phyloP scores from a whole-genome alignment of 2,113 vertebrate genomes.

The Hippotragus niger region DNA sequence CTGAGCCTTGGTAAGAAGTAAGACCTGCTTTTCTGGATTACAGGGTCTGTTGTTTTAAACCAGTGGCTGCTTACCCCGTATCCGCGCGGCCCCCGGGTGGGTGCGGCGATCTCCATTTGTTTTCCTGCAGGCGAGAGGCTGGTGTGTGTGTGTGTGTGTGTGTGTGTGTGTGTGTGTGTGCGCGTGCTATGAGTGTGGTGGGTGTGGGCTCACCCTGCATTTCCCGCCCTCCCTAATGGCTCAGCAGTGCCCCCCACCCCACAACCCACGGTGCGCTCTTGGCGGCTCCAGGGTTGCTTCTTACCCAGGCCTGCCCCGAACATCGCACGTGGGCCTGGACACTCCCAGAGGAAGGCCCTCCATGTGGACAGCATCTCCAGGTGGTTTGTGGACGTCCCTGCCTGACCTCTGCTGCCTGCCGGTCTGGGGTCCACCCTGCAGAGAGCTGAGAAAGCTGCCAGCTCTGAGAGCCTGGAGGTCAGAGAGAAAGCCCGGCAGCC shows the following conservation, averaged over 20 bases:
- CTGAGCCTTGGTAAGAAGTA: background rate
- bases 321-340: accelerated
- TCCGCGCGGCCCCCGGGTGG: accelerated
- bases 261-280: accelerated
- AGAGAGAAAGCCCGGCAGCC: background rate
- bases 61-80: accelerated
- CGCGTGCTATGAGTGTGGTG: background rate
- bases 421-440: background rate
- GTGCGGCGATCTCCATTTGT: accelerated
- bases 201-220: background rate
- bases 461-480: background rate
- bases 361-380: accelerated
- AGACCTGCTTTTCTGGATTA: background rate
- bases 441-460: background rate
- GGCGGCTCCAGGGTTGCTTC: accelerated
- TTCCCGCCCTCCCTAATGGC: no score
- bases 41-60: background rate
- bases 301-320: background rate
- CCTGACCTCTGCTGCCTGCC: background rate
- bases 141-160: background rate
- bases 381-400: accelerated
- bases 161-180: no score
- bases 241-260: accelerated
- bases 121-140: background rate
- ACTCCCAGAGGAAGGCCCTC: background rate